Evolutionary conservation across 2,888 invertebrate genomes (phyloP), one percentile per base, ranked within the genome.

Genomic region (Andrena flavipes): DNA sequence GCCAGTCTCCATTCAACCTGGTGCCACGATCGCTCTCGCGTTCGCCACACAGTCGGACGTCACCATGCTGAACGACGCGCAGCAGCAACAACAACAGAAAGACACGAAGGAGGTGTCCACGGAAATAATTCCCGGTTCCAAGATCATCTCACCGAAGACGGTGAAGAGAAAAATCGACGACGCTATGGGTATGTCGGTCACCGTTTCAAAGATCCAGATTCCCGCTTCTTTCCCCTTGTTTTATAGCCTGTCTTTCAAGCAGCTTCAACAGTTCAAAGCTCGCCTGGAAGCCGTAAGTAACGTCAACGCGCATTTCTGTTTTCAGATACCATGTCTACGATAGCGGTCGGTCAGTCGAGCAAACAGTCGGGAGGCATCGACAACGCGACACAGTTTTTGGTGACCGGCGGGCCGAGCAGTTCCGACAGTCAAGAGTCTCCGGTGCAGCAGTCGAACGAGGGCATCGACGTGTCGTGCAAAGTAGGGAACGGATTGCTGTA

Each of bases 101-200:
- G 91, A 92, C 33, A 86, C 84, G 23, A 92, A 92, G 68, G 92
- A 93, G 48, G 80, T 79, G 0, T 82, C 88, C 1, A 87, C 90
- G 23, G 91, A 91, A 23, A 87, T 91, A 64, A 88, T 87, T 10
- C 72, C 87, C 7, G 88, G 85, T 16, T 90, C 91, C 59, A 92
- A 92, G 80, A 88, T 91, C 26, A 88, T 91, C 70, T 90, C 93
- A 20, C 90, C 93, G 23, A 94, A 93, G 70, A 86, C 90, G 0
- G 90, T 93, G 8, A 94, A 94, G 71, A 92, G 92, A 89, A 94
- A 94, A 92, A 74, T 89, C 33, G 92, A 93, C 8, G 93, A 92
- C 5, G 48, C 79, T 23, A 72, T 86, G 51, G 87, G 85, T 67
- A 82, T 85, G 48, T 82, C 87, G 48, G 85, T 88, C 10, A 86